Evolutionary conservation across 2,797 vertebrate species (phyloP).

Genomic region (Hydrocynus forskahlii): DNA sequence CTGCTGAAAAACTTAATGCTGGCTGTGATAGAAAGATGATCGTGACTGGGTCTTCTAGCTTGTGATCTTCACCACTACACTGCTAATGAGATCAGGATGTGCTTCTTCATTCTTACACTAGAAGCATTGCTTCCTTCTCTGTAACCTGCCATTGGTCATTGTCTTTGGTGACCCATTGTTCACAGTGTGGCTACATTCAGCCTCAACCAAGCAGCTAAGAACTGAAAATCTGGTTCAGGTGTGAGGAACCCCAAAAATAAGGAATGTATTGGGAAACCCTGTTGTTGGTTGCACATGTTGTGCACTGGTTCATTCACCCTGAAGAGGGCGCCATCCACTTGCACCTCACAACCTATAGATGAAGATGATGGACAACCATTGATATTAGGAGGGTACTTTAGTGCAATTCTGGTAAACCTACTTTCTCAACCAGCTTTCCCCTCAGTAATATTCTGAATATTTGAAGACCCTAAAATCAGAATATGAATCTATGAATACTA

Average conservation of each 20-base stretch:
- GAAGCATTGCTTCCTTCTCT: background rate
- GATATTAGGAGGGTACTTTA: background rate
- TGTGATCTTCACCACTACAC: background rate
- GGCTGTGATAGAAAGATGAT: no score
- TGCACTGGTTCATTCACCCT: constrained; percentile 12
- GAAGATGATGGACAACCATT: background rate
- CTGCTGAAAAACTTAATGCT: no score
- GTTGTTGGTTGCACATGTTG: background rate
- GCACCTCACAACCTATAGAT: constrained; percentile 17
- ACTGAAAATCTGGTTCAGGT: background rate
- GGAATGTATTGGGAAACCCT: background rate
- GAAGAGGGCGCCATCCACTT: constrained; percentile 50
- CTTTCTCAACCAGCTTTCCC: background rate
- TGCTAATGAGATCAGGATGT: background rate
- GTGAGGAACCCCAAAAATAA: background rate
- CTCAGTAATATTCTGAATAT: background rate
- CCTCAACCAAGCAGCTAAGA: background rate
- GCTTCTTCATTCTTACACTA: background rate
- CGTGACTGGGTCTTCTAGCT: background rate
- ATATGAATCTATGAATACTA: no score
- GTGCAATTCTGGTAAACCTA: background rate
- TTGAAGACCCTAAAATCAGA: no score
- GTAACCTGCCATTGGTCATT: background rate
- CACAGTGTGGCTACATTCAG: background rate
- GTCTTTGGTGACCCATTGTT: background rate